Conservation (phyloP, 1,140 invertebrate genomes). For the Aphaenogaster floridana region DNA sequence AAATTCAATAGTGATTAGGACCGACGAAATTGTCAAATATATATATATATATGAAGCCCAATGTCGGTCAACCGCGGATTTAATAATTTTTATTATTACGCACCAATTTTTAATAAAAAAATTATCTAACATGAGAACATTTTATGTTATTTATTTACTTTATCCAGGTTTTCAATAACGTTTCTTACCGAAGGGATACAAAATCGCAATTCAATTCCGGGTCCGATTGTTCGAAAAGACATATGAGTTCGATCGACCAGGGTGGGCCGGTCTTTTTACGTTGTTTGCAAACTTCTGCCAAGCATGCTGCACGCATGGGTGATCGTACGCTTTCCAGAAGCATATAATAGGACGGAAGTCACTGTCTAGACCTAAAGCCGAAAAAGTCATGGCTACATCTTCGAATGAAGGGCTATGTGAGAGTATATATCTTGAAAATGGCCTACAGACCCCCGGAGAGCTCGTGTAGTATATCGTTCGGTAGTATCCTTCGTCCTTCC, state of each 20-base stretch:
- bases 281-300: constrained; percentile 77
- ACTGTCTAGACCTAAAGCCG: constrained; percentile 31
- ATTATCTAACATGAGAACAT: background rate
- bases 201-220: background rate
- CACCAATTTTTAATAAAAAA: background rate
- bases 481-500: constrained; percentile 35
- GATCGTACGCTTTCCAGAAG: constrained; percentile 32
- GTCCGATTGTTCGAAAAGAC: constrained; percentile 1
- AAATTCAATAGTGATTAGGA: background rate
- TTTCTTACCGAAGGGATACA: background rate
- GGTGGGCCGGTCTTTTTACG: constrained; percentile 4
- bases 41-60: no score
- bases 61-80: no score
- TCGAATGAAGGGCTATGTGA: constrained; percentile 32
- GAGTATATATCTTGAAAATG: constrained; percentile 64
- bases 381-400: constrained; percentile 61
- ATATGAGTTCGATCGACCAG: background rate
- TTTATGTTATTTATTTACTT: background rate
- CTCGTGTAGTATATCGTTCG: constrained; percentile 64
- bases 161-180: background rate
- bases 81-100: no score
- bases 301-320: constrained; percentile 8
- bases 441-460: constrained; percentile 64
- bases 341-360: constrained; percentile 73
- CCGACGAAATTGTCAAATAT: no score